Percentiles rank a stretch among this genome's conserved stretches.
Conservation (phyloP, 2,113 vertebrate genomes). For the Ammospiza nelsoni region DNA sequence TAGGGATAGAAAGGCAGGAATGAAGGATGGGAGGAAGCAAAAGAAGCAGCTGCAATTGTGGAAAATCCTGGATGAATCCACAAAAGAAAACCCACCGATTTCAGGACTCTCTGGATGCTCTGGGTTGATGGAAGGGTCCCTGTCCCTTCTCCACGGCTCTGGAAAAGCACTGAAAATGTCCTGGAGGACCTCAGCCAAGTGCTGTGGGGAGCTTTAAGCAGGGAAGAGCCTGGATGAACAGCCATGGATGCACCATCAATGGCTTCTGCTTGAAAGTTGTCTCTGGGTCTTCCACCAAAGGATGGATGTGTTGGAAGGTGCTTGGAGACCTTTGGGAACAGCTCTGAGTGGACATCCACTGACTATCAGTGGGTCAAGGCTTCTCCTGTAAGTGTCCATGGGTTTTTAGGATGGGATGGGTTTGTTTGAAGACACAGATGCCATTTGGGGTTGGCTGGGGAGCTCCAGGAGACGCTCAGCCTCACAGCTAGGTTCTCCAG, state of each 20-base stretch:
- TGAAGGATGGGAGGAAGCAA: neutral
- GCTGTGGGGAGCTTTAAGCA: neutral
- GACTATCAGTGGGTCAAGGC: neutral
- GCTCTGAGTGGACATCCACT: neutral
- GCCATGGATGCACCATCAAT: neutral
- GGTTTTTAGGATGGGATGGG: neutral
- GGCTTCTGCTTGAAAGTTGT: neutral
- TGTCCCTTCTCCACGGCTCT: neutral
- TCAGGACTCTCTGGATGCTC: neutral
- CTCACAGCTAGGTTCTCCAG: neutral
- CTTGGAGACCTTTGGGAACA: neutral
- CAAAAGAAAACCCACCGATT: accelerated
- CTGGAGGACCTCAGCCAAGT: neutral
- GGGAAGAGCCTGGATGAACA: neutral
- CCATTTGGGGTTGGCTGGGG: neutral
- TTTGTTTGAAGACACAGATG: neutral
- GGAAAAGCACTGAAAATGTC: neutral
- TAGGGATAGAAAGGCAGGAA: neutral
- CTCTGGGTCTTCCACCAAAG: neutral
- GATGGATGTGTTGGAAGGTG: neutral
- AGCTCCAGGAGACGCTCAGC: neutral
- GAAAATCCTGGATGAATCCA: neutral
- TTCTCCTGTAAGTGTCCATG: neutral
- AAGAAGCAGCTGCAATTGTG: neutral
- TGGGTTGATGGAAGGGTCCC: neutral